These are phyloP conservation scores for Amazona finschi DNA, from an alignment of 2,797 vertebrate species.

Conservation along the genomic window DNA sequence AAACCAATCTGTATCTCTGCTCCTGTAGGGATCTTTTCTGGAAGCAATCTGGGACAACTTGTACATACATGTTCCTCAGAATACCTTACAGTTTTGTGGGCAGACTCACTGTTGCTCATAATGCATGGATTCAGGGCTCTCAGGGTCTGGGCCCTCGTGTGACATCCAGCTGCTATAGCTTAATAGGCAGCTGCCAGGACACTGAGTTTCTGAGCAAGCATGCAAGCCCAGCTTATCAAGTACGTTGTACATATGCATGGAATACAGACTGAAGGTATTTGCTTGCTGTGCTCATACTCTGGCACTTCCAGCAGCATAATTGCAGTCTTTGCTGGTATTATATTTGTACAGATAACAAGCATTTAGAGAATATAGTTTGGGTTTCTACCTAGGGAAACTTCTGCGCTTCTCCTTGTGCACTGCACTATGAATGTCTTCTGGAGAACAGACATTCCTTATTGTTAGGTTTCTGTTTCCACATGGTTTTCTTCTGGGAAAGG, in stretches of 20 bases:
- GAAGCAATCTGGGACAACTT: neutral
- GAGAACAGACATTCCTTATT: neutral
- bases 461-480: neutral
- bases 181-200: neutral
- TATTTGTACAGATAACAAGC: neutral
- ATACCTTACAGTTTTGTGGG: neutral
- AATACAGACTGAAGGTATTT: neutral
- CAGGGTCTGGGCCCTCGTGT: neutral
- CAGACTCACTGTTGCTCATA: neutral
- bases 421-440: neutral
- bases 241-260: fast-evolving
- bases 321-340: neutral
- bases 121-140: neutral
- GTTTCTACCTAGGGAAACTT: neutral
- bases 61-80: neutral
- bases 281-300: neutral
- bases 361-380: neutral
- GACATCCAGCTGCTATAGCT: neutral
- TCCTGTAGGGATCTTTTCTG: neutral
- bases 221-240: neutral
- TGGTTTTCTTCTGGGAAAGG: neutral
- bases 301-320: neutral
- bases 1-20: neutral
- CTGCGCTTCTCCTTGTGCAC: fast-evolving
- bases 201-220: neutral